Evolutionary conservation across 2,797 vertebrate genomes (phyloP).

Genomic region (Aplochiton taeniatus): DNA sequence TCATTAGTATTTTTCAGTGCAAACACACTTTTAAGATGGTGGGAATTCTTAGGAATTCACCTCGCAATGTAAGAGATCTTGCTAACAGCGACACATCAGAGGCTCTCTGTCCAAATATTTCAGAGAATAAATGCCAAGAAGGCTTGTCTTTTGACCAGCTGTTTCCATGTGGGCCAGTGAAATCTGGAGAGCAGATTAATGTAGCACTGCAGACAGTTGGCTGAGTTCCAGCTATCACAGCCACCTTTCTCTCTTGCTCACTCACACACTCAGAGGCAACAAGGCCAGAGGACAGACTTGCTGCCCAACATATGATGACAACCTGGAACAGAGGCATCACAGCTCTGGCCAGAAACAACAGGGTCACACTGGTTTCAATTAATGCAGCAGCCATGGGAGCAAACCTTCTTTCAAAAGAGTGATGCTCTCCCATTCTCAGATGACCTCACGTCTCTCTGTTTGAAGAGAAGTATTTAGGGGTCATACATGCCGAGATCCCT

Average conservation of each 20-base stretch:
- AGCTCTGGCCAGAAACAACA: constrained; percentile 15
- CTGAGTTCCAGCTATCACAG: not conserved
- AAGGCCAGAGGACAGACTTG: not conserved
- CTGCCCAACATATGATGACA: not conserved
- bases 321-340: constrained; percentile 4
- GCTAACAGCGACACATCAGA: not conserved
- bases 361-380: constrained; percentile 14
- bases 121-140: not conserved
- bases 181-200: constrained; percentile 1
- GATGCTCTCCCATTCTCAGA: constrained; percentile 5
- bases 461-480: constrained; percentile 15
- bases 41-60: not conserved
- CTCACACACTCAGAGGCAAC: not conserved
- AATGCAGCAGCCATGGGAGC: constrained; percentile 13
- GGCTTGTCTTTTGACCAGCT: constrained; percentile 5
- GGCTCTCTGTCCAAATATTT: not conserved
- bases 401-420: not conserved
- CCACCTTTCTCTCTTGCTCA: not conserved
- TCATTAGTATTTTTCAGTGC: not conserved
- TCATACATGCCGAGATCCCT: not conserved
- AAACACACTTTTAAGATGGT: not conserved
- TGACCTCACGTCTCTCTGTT: constrained; percentile 18
- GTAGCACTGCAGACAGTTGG: constrained; percentile 3
- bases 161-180: constrained; percentile 8
- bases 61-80: not conserved